Base-by-base conservation (phyloP, 2,888 invertebrate species). In the Doris montereyensis region DNA sequence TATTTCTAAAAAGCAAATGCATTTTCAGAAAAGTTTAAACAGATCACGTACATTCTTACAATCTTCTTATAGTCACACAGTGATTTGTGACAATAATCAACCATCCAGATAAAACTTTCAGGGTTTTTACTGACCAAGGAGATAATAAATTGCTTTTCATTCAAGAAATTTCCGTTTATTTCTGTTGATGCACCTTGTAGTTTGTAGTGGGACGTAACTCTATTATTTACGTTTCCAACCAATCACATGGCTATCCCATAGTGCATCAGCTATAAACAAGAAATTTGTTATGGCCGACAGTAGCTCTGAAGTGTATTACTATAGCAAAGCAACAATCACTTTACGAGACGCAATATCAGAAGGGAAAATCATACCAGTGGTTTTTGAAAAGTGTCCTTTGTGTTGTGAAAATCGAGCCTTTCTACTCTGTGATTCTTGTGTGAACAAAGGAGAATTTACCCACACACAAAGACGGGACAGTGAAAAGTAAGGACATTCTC, bases 381-480 rank as follows among this genome's bases (percentile, higher is more conserved):
- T 76, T 8, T 76, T 79, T 76, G 79, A 79, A 65, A 79, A 76
- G 79, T 79, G 79, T 57, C 79, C 79, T 71, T 32, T 79, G 28
- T 79, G 79, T 65, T 79, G 26, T 52, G 79, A 79, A 32, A 79
- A 65, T 32, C 57, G 76, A 41, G 62, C 58, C 30, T 57, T 30
- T 34, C 65, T 79, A 30, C 32, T 76, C 10, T 79, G 79, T 76
- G 76, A 79, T 24, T 26, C 62, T 32, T 89, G 89, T 83, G 85
- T 88, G 1, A 85, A 85, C 57, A 83, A 77, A 30, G 88, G 88
- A 65, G 75, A 83, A 28, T 88, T 87, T 81, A 83, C 81, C 57
- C 85, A 87, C 80, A 86, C 87, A 57, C 84, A 83, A 82, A 84
- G 84, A 68, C 83, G 82, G 58, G 74, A 77, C 26, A 35, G 71